These are phyloP conservation scores for Stichopus chloronotus DNA, from an alignment of 35 echinoderm and acorn worm species.

Conservation along the genomic window DNA sequence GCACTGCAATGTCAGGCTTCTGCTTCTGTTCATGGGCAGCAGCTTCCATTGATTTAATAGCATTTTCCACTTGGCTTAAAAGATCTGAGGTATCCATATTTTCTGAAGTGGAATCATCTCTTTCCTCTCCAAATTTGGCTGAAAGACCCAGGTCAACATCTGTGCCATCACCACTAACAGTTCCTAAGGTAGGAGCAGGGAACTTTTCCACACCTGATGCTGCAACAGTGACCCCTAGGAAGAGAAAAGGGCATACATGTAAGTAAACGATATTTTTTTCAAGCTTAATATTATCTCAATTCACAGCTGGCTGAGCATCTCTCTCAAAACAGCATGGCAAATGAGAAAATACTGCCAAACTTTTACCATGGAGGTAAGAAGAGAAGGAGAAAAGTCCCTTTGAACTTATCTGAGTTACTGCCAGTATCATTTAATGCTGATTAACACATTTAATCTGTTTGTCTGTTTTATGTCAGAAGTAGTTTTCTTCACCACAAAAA, in stretches of 20 bases:
- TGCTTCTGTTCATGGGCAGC: slow-evolving; percentile 18
- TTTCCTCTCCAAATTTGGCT: background rate
- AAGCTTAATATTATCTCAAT: background rate
- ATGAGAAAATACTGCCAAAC: background rate
- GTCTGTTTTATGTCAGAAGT: no score
- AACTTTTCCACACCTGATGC: slow-evolving; percentile 26
- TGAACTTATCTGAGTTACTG: no score
- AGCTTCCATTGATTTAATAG: slow-evolving; percentile 46
- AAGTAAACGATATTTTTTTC: background rate
- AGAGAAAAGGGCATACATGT: background rate
- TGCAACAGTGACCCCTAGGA: slow-evolving; percentile 37
- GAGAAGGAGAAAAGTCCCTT: no score
- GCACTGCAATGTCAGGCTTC: background rate
- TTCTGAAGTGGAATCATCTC: slow-evolving; percentile 14
- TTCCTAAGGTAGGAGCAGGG: background rate
- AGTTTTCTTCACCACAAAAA: no score
- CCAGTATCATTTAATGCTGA: no score
- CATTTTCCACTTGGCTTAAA: slow-evolving; percentile 46
- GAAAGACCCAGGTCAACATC: slow-evolving; percentile 45
- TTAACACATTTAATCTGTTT: no score
- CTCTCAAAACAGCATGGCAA: background rate
- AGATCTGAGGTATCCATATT: slow-evolving; percentile 38
- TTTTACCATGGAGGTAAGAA: no score
- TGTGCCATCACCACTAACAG: slow-evolving; percentile 18
- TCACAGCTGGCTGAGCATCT: background rate